Base-by-base conservation (phyloP, 1,140 invertebrate species). In the Pseudomyrmex concolor region DNA sequence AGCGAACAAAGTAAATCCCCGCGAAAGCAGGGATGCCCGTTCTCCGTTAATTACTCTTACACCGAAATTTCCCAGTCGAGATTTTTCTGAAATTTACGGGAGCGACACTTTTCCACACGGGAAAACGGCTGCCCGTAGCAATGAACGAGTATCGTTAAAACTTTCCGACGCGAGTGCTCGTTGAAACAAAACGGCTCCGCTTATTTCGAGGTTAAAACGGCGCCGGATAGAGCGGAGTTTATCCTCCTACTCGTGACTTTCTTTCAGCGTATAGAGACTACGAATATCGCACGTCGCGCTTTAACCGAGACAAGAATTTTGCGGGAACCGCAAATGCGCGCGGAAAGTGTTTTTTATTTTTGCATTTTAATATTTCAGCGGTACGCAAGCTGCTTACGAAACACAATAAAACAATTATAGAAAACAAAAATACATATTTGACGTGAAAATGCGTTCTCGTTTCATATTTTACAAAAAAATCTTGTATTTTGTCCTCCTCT, bases 61-160 rank as follows among this genome's bases (percentile, higher is more conserved):
- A 77, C 72, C 72, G 51, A 77, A 77, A 83, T 83, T 83, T 77
- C 62, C 81, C 62, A 64, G 80, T 76, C 50, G 60, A 59, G 81
- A 83, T 83, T 83, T 83, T 83, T 83, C 72, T 83, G 71, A 83
- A 83, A 73, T 74, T 74, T 73, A 73, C 80, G 70, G 55, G 60
- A 82, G 50, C 68, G 68, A 81, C 78, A 70, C 22, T 73, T 73
- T 82, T 73, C 57, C 59, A 73, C 78, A 34, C 34, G 34, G 70
- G 59, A 15, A 13, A 63, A 19, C 64, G 76, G 54, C 43, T 15
- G 51, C 25, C 50, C 48, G 62, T 45, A 67, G 62, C 76, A 25
- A 71, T 71, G 66, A 80, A 80, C 76, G 66, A 50, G 76, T 80
- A 80, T 80, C 76, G 66, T 80, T 78, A 78, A 78, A 78, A 78